These are phyloP conservation scores for Philonicus albiceps DNA, from an alignment of 2,888 invertebrate species.

Conservation along the genomic window DNA sequence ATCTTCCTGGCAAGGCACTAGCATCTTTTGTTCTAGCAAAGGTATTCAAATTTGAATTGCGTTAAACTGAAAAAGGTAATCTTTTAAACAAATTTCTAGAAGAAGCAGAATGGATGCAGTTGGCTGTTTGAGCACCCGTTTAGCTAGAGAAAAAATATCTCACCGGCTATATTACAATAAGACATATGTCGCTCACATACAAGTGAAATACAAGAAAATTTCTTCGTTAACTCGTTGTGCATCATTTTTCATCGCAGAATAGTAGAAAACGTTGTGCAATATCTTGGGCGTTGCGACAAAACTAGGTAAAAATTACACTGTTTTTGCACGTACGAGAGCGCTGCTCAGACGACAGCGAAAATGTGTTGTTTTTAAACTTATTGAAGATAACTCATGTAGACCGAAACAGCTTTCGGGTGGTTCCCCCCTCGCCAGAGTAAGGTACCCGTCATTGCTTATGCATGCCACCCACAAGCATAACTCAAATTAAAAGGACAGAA, in stretches of 20 bases:
- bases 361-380: conserved; percentile 34
- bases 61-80: not conserved
- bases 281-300: not conserved
- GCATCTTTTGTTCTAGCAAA: not conserved
- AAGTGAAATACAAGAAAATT: not conserved
- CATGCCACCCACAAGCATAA: conserved; percentile 39
- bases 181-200: conserved; percentile 30
- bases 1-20: not conserved
- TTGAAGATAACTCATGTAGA: conserved; percentile 38
- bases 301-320: conserved; percentile 16
- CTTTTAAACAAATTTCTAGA: not conserved
- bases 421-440: not conserved
- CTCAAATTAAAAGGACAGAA: conserved; percentile 40
- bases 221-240: conserved; percentile 37
- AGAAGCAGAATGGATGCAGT: not conserved
- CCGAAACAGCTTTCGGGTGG: not conserved
- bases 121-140: not conserved
- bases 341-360: not conserved
- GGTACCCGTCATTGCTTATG: conserved; percentile 22
- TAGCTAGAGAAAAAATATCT: not conserved
- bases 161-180: conserved; percentile 1
- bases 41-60: not conserved
- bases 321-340: conserved; percentile 24
- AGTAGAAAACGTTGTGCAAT: not conserved
- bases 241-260: conserved; percentile 16